A percentile compares a stretch with the other conserved stretches of the same genome.
These are phyloP conservation scores for Caenorhabditis sinica DNA, from an alignment of 2,888 invertebrate species.

Conservation along the genomic window DNA sequence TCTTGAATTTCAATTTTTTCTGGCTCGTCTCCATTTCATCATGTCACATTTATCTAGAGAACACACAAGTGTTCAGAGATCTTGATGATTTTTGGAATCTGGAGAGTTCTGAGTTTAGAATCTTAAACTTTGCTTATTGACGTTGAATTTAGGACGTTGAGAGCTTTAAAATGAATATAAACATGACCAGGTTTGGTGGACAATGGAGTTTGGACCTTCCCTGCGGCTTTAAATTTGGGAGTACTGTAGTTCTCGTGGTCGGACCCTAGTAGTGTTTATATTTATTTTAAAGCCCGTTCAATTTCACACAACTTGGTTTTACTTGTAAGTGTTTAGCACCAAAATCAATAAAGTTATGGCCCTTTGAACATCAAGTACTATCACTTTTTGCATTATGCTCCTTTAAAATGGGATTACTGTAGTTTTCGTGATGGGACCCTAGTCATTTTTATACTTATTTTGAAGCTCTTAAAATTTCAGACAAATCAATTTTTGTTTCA, in stretches of 20 bases:
- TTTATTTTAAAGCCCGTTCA: no score
- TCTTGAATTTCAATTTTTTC: constrained; percentile 17
- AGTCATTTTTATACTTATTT: neutral
- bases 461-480: neutral
- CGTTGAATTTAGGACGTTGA: neutral
- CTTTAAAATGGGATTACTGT: neutral
- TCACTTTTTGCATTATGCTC: neutral
- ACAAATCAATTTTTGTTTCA: no score
- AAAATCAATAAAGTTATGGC: neutral
- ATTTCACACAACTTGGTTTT: no score
- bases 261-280: no score
- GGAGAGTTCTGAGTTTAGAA: no score
- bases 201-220: no score
- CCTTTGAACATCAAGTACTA: neutral
- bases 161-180: neutral
- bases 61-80: neutral
- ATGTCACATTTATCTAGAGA: constrained; percentile 19
- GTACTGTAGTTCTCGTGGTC: no score
- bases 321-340: no score
- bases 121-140: no score
- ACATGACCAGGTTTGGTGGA: neutral
- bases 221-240: no score
- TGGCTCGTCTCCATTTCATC: constrained; percentile 12
- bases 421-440: constrained; percentile 1
- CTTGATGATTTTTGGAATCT: neutral